Conservation (phyloP, 92 coral and sea anemone genomes). For the Porites rus region DNA sequence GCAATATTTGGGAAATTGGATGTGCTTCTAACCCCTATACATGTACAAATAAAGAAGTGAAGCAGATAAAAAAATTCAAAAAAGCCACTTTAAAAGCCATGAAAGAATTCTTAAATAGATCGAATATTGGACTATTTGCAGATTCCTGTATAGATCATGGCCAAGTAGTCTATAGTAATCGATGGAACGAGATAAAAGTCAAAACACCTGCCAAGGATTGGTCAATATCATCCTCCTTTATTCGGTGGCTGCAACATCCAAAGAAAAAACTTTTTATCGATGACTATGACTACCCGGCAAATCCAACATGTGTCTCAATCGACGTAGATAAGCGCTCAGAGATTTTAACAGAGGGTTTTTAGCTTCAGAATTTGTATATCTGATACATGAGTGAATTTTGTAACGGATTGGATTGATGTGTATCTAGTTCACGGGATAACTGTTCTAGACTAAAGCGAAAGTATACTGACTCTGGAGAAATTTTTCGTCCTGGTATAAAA, state of each 20-base stretch:
- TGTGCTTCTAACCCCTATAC: conserved; percentile 64
- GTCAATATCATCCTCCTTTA: conserved; percentile 70
- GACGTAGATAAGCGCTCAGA: conserved; percentile 35
- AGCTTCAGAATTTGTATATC: background rate
- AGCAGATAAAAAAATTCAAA: conserved; percentile 66
- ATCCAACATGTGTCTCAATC: conserved; percentile 30
- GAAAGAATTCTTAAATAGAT: conserved; percentile 34
- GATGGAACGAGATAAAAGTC: conserved; percentile 79
- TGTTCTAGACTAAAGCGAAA: too few relatives aligned
- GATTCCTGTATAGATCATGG: conserved; percentile 89
- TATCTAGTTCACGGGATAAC: background rate
- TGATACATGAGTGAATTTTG: too few relatives aligned
- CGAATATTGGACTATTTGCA: conserved; percentile 60
- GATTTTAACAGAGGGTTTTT: conserved; percentile 44
- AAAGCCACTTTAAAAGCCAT: conserved; percentile 70
- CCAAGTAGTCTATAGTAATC: conserved; percentile 68
- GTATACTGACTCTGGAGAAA: too few relatives aligned
- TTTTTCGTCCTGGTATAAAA: background rate
- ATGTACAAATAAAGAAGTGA: conserved; percentile 69
- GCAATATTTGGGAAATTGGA: conserved; percentile 65
- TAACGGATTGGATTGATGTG: background rate
- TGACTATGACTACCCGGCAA: conserved; percentile 34
- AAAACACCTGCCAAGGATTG: conserved; percentile 13
- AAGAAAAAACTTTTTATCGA: conserved; percentile 27
- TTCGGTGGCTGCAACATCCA: conserved; percentile 57